phyloP scores from a whole-genome alignment of 2,113 vertebrate species.

The Crotalus horridus region DNA sequence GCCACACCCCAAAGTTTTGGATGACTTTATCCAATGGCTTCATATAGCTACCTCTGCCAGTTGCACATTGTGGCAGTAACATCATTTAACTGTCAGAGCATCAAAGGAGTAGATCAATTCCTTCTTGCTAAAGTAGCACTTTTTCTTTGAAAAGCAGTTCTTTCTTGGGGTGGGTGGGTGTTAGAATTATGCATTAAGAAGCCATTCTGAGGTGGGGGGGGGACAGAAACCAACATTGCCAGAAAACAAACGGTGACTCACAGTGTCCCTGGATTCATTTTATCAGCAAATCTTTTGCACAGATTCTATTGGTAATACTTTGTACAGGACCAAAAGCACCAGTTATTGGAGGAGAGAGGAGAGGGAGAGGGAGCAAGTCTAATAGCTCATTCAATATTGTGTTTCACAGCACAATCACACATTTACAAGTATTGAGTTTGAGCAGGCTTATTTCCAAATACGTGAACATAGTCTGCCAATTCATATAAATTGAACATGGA shows the following conservation, averaged over 20 bases:
- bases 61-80: not conserved
- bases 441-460: not conserved
- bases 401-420: not conserved
- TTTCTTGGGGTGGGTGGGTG: not conserved
- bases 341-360: not conserved
- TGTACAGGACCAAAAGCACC: not conserved
- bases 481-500: not conserved
- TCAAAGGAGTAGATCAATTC: not conserved
- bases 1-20: not conserved
- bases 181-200: not conserved
- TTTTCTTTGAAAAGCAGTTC: not conserved
- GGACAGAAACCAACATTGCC: not conserved
- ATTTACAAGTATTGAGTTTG: not conserved
- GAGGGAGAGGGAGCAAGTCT: not conserved
- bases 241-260: not conserved
- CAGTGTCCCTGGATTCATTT: not conserved
- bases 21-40: not conserved
- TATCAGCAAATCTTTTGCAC: not conserved
- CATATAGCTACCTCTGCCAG: not conserved
- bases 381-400: not conserved
- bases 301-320: not conserved
- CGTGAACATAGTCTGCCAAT: not conserved
- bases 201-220: not conserved
- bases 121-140: not conserved
- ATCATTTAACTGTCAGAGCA: not conserved